Base-by-base conservation (phyloP, 1,140 invertebrate genomes). In the Anastrepha obliqua region DNA sequence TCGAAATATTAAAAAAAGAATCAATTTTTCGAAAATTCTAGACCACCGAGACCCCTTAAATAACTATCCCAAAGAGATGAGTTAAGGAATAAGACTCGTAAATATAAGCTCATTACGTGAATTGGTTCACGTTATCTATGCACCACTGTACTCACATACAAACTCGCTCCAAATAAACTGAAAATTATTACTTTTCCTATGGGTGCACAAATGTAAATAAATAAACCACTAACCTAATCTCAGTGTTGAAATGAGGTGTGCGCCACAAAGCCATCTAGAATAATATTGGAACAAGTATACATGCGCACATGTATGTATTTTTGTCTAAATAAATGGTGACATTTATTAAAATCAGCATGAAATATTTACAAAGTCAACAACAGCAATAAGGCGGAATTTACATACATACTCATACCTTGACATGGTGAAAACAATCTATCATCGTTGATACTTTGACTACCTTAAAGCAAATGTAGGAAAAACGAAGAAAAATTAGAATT, bases 271-370 rank as follows among this genome's bases (percentile, higher is more conserved):
- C 29, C 4, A 20, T 11, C 11, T 29, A 67, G 13, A 67, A 6
- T 67, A 67, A 67, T 42, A 20, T n/a, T 20, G 9, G 13, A 29
- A 67, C 20, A 20, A 42, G 20, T 39, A 67, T 39, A 9, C 29
- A 13, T 11, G 39, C 29, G 29, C 29, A 29, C 1, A 29, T 29
- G 29, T 29, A 0, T 29, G 29, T 29, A 29, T 29, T 29, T 1
- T 29, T 29, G 39, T 67, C 13, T 67, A 67, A 67, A 20, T 29
- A 67, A 67, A 11, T 11, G 65, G 2, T 42, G 65, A 67, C 65
- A 67, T 67, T 67, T 67, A 67, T 67, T 67, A 67, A 67, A 67
- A 42, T 67, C 65, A 67, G 65, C 65, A 67, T 67, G 65, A 67
- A 67, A 67, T 67, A 29, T 39, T 67, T 29, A 67, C 9, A 67